A percentile compares a stretch with the other conserved stretches of the same genome.
These are phyloP conservation scores for Cynodonichthys magdalenae DNA, from an alignment of 2,797 vertebrate species.

Conservation along the genomic window DNA sequence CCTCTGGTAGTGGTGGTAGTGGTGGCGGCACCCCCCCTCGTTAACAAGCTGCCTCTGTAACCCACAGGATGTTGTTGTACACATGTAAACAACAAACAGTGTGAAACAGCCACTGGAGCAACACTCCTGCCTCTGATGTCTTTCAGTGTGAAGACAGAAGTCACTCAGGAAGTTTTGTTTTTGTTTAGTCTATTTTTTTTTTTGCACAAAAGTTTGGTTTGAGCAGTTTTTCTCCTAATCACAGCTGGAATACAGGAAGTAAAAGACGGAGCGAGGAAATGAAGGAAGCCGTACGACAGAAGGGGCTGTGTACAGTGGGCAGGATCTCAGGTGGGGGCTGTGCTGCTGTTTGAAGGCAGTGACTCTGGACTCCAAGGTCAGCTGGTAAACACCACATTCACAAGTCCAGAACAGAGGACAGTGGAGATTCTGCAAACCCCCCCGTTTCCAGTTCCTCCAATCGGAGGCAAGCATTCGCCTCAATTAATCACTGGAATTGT, in stretches of 20 bases:
- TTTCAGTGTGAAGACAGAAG: constrained; percentile 46
- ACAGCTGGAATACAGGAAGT: constrained; percentile 63
- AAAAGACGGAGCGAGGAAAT: constrained; percentile 53
- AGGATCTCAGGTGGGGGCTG: constrained; percentile 41
- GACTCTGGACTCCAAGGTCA: constrained; percentile 66
- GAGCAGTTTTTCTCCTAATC: constrained; percentile 60
- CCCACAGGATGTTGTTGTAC: constrained; percentile 68
- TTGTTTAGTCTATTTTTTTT: constrained; percentile 49
- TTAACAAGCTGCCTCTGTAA: constrained; percentile 73
- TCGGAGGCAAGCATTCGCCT: constrained; percentile 42
- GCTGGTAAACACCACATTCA: constrained; percentile 67
- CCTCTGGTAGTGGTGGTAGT: constrained; percentile 44
- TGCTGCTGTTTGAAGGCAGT: constrained; percentile 36
- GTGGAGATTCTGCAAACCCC: constrained; percentile 34
- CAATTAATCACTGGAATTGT: constrained; percentile 79
- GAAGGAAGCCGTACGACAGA: constrained; percentile 62
- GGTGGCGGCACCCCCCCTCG: too few relatives aligned
- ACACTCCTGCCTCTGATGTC: constrained; percentile 48
- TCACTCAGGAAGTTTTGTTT: constrained; percentile 69
- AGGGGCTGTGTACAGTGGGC: constrained; percentile 56
- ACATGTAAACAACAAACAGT: constrained; percentile 65
- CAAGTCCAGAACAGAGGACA: constrained; percentile 31
- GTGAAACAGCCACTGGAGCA: constrained; percentile 40
- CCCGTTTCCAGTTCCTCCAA: constrained; percentile 26
- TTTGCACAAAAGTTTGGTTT: constrained; percentile 40